Evolutionary conservation across 2,888 invertebrate species (phyloP), one percentile per base, ranked within the genome.

Genomic region (Sphaerophoria rueppellii): DNA sequence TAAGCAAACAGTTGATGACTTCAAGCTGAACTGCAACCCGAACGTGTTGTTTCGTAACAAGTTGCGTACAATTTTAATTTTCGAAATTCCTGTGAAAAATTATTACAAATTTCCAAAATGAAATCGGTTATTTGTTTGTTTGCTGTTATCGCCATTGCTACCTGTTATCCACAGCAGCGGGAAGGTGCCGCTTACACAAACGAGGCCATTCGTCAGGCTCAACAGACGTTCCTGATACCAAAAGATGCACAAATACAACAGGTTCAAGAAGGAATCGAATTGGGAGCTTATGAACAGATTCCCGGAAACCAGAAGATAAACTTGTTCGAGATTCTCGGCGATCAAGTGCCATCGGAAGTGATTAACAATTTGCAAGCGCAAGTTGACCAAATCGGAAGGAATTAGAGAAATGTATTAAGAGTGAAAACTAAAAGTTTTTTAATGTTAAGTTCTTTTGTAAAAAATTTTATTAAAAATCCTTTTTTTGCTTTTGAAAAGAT

Each of bases 221-320:
- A 97, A 92, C 96, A 95, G 92, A 96, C 96, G 4, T 95, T 95
- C 89, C 93, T 97, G 82, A 96, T 97, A 88, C 97, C 97, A 14
- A 95, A 95, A 90, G 96, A 96, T 90, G 97, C 97, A 48, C 95
- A 95, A 90, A 97, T 97, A 87, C 97, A 97, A 92, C 96, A 96
- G 92, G 96, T 95, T 89, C 95, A 96, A 92, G 96, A 96, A 92
- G 96, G 96, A 75, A 96, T 97, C 87, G 96, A 97, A 92, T 92
- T 97, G 89, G 96, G 96, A 4, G 96, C 96, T 5, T 96, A 96
- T 91, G 96, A 97, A 92, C 95, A 95, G 87, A 97, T 97, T 89
- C 97, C 97, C 89, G 96, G 95, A 85, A 95, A 96, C 92, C 96
- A 97, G 92, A 94, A 94, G 89, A 95, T 97, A 91, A 95, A 96